Conservation (phyloP, 2,888 invertebrate genomes). For the Luperina nickerlii region DNA sequence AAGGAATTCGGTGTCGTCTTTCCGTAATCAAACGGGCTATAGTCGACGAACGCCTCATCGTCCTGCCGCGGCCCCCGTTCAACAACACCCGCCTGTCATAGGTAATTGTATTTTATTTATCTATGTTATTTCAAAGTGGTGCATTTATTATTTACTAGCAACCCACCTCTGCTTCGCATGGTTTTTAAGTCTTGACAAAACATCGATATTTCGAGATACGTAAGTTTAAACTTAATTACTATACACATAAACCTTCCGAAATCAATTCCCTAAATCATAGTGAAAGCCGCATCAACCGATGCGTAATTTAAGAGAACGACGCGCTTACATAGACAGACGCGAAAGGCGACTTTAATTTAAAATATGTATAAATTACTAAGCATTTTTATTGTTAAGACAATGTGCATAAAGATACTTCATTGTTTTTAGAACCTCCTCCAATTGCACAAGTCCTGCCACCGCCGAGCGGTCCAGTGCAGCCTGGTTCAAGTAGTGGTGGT, state of each 20-base stretch:
- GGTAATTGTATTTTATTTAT: constrained; percentile 66
- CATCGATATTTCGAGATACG: not conserved
- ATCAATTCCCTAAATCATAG: not conserved
- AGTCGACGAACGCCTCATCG: constrained; percentile 88
- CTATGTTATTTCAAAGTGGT: not conserved
- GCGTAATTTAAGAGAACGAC: not conserved
- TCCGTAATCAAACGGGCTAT: constrained; percentile 97
- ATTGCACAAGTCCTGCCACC: constrained; percentile 58
- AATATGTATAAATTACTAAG: not conserved
- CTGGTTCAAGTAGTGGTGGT: constrained; percentile 58
- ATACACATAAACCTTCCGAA: not conserved
- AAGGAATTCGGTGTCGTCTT: constrained; percentile 96
- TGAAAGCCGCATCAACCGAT: too few relatives aligned
- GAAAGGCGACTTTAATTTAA: not conserved
- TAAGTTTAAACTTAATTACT: not conserved
- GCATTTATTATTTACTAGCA: not conserved
- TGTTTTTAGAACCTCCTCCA: constrained; percentile 49
- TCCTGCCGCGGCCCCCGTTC: constrained; percentile 75
- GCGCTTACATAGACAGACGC: not conserved
- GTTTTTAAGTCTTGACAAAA: constrained; percentile 2
- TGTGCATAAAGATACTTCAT: not conserved
- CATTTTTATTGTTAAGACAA: not conserved
- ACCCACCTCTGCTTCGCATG: too few relatives aligned
- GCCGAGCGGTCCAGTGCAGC: constrained; percentile 70
- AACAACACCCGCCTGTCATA: constrained; percentile 69